These are phyloP conservation scores for Cheiracanthium punctorium DNA, from an alignment of 2,888 invertebrate genomes.

Conservation along the genomic window DNA sequence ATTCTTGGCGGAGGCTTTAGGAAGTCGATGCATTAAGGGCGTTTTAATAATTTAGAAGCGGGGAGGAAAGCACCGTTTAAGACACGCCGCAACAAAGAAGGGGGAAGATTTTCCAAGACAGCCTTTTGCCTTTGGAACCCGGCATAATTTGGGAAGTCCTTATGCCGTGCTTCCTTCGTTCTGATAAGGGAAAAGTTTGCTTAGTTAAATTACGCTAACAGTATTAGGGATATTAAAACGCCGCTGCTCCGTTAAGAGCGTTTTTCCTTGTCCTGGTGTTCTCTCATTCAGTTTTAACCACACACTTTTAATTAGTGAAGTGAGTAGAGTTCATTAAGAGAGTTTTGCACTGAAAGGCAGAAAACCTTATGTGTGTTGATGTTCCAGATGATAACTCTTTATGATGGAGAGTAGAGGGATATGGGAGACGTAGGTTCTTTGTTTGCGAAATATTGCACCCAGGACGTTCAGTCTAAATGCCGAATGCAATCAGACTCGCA, in stretches of 20 bases:
- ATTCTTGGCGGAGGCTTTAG: constrained; percentile 47
- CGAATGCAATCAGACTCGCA: no score
- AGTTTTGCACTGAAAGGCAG: not conserved
- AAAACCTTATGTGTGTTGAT: not conserved
- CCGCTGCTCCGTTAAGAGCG: not conserved
- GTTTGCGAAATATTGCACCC: no score
- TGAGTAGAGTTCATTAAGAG: not conserved
- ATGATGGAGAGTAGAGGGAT: no score
- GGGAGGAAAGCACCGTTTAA: not conserved
- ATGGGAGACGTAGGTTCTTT: no score
- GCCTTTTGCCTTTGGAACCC: no score
- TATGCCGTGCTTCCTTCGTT: not conserved
- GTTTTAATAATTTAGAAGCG: constrained; percentile 47
- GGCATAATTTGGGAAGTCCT: constrained; percentile 1
- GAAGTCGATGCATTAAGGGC: constrained; percentile 36
- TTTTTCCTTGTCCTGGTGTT: not conserved
- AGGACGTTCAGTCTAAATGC: no score
- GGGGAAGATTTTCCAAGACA: no score
- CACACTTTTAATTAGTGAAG: constrained; percentile 1
- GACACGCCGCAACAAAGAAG: constrained; percentile 14
- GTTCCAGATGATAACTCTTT: no score
- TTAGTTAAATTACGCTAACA: not conserved
- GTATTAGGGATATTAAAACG: not conserved
- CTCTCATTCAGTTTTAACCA: not conserved
- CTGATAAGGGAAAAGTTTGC: constrained; percentile 12